Base-by-base conservation (phyloP, 2,888 invertebrate species). In the Glaucopsyche alexis region DNA sequence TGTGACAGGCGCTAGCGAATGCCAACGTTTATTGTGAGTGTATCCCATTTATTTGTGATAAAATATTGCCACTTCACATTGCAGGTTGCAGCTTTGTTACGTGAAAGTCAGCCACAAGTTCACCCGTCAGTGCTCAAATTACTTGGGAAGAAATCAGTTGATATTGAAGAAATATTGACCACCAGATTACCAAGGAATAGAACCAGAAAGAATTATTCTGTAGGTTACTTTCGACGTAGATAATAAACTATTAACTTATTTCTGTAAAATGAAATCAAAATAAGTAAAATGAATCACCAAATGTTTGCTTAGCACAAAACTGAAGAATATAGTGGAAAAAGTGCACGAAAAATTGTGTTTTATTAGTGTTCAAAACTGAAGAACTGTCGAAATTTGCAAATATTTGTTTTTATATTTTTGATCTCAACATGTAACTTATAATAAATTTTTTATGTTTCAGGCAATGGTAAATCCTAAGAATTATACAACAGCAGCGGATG, bases 71-170 rank as follows among this genome's bases (percentile, higher is more conserved):
- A 8, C 16, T 8, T 42, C 16, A 49, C 29, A 16, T 74, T 72
- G 8, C 82, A 93, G 93, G 85, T 88, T 2, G 84, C 88, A 2
- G 71, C 84, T 0, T 74, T 88, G 0, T 82, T 92, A 0, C 83
- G 87, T 0, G 88, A 89, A 0, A 87, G 91, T 0, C 94, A 95
- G 80, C 87, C 90, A 6, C 84, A 91, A 6, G 93, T 97, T 69
- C 97, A 97, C 88, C 97, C 97, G 0, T 96, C 97, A 0, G 88
- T 97, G 0, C 95, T 95, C 74, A 96, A 96, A 80, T 89, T 96
- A 13, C 90, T 97, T 0, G 96, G 96, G 6, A 87, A 87, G 75
- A 94, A 94, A 79, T 90, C 94, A 0, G 89, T 89, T 1, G 90
- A 93, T 74, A 81, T 93, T 0, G 85, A 90, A 0, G 94, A 94